A percentile compares a stretch with the other conserved stretches of the same genome.
Conservation (phyloP, 2,888 invertebrate genomes). For the Aquatica leii region DNA sequence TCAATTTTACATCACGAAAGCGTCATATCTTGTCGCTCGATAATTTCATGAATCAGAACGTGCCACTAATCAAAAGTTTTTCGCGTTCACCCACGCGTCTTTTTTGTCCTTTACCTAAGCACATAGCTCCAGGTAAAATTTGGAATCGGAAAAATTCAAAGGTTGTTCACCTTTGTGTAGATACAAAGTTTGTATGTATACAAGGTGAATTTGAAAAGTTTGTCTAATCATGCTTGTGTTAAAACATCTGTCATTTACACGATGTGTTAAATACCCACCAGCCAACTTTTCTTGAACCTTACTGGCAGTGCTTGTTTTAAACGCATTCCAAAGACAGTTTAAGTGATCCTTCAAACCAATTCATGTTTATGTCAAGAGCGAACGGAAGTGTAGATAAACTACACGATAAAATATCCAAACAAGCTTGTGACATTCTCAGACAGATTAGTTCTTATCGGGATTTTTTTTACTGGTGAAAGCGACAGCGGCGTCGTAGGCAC, state of each 20-base stretch:
- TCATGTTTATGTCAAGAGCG: not conserved
- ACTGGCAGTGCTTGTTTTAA: too few relatives aligned
- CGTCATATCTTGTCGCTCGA: not conserved
- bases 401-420: conserved; percentile 14
- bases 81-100: not conserved
- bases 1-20: conserved; percentile 12
- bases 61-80: conserved; percentile 5
- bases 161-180: not conserved
- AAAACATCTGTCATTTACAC: not conserved
- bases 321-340: conserved; percentile 12
- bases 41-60: conserved; percentile 14
- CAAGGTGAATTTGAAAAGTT: too few relatives aligned
- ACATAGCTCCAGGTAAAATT: not conserved
- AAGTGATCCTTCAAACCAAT: conserved; percentile 4
- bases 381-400: conserved; percentile 22
- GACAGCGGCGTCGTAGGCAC: too few relatives aligned
- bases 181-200: too few relatives aligned
- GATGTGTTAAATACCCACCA: not conserved
- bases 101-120: not conserved
- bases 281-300: not conserved
- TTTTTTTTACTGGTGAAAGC: too few relatives aligned
- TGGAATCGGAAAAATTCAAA: not conserved
- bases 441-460: too few relatives aligned
- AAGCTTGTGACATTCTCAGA: conserved; percentile 22
- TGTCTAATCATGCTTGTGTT: not conserved